Conservation (phyloP, 2,888 invertebrate genomes). For the Plemyria rubiginata region DNA sequence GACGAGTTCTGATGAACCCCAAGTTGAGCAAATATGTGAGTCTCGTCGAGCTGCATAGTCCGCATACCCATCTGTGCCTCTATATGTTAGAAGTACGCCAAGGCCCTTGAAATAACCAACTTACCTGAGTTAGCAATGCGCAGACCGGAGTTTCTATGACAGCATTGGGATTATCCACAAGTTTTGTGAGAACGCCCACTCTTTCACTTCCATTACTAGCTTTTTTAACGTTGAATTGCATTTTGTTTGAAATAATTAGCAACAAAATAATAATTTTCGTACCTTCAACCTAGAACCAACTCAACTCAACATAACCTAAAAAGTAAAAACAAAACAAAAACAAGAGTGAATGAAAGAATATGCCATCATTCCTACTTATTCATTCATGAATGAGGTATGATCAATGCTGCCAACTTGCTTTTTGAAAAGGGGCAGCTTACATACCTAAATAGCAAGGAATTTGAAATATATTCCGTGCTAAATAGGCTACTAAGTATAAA, state of each 20-base stretch:
- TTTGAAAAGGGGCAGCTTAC: no score
- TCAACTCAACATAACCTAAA: not conserved
- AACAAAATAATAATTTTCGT: no score
- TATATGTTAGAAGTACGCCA: not conserved
- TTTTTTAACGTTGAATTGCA: slow-evolving; percentile 89
- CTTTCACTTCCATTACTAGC: slow-evolving; percentile 86
- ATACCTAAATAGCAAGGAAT: no score
- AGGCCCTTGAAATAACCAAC: slow-evolving; percentile 23
- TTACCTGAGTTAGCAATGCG: slow-evolving; percentile 90
- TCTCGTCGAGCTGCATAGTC: no score
- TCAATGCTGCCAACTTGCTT: no score
- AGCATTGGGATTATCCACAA: slow-evolving; percentile 82
- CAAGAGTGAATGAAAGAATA: not conserved
- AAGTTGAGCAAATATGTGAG: no score
- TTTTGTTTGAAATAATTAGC: slow-evolving; percentile 55
- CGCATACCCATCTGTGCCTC: no score
- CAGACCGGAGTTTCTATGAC: slow-evolving; percentile 90
- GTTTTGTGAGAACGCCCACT: slow-evolving; percentile 86
- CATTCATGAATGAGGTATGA: no score
- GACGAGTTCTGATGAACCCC: no score
- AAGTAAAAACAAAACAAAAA: not conserved
- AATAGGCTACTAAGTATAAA: no score
- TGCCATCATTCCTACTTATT: no score
- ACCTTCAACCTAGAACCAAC: not conserved
- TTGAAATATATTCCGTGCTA: no score